Evolutionary conservation across 2,113 vertebrate species (phyloP).

Genomic region (Cnemophilus loriae): DNA sequence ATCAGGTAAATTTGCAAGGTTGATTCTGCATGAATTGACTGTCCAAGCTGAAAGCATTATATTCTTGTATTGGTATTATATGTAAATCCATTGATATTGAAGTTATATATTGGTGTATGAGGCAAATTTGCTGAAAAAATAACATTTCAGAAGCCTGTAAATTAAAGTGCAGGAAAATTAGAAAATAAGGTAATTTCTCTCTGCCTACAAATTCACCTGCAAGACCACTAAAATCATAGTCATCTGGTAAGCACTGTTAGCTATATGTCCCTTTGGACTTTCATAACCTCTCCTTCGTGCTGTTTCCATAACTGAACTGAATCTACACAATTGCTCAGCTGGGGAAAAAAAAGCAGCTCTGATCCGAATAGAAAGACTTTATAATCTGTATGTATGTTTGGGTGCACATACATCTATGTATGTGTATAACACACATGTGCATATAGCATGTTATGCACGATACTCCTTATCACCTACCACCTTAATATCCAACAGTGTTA

Average conservation of each 20-base stretch:
- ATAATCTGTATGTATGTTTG: background rate
- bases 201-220: background rate
- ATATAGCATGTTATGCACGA: background rate
- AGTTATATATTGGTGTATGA: background rate
- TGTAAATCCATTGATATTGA: slow-evolving; percentile 16
- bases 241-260: background rate
- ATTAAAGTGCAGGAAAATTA: slow-evolving; percentile 1
- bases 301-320: background rate
- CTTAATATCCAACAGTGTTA: background rate
- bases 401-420: background rate
- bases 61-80: background rate
- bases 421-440: background rate
- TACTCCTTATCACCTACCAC: background rate
- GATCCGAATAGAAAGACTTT: background rate
- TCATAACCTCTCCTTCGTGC: background rate
- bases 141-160: background rate
- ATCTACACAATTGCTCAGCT: background rate
- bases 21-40: slow-evolving; percentile 13
- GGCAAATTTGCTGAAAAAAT: slow-evolving; percentile 9
- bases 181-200: background rate
- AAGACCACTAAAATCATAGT: background rate
- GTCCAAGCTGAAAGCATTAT: slow-evolving; percentile 26
- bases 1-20: slow-evolving; percentile 2
- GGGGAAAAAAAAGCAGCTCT: background rate
- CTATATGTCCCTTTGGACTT: background rate